phyloP scores from a whole-genome alignment of 2,113 vertebrate genomes.

The Solea solea region DNA sequence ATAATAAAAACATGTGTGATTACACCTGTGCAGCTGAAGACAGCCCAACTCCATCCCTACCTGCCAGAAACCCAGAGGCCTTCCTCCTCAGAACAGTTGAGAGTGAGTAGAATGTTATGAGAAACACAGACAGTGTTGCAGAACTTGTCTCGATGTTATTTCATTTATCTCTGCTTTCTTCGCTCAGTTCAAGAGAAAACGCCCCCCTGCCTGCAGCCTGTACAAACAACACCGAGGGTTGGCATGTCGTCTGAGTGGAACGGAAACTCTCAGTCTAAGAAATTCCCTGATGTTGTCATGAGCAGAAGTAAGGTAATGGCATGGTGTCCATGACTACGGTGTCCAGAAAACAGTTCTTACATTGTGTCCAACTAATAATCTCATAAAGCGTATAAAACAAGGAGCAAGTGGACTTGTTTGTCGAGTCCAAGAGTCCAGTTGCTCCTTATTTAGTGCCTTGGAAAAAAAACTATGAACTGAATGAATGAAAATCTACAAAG shows the following conservation, averaged over 20 bases:
- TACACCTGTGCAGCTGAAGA: conserved; percentile 32
- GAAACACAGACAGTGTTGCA: neutral
- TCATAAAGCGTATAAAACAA: no score
- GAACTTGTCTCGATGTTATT: neutral
- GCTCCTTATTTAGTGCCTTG: no score
- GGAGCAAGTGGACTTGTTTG: no score
- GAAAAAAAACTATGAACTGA: no score
- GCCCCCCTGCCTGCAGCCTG: neutral
- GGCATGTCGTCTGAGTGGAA: conserved; percentile 75
- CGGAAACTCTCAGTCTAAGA: conserved; percentile 64
- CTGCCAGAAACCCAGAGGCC: conserved; percentile 86
- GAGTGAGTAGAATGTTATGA: conserved; percentile 70
- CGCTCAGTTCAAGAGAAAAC: conserved; percentile 27
- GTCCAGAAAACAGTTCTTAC: neutral
- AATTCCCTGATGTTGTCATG: conserved; percentile 51
- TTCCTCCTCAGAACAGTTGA: conserved; percentile 80
- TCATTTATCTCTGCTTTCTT: accelerated
- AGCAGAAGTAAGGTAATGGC: conserved; percentile 76
- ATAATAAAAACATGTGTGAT: neutral
- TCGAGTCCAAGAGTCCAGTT: no score
- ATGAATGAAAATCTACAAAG: no score
- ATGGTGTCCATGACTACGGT: neutral
- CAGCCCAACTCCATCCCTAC: conserved; percentile 72
- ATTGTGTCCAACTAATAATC: neutral
- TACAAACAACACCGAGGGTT: conserved; percentile 6